These are phyloP conservation scores for Uria aalge DNA, from an alignment of 2,113 vertebrate genomes.

Conservation along the genomic window DNA sequence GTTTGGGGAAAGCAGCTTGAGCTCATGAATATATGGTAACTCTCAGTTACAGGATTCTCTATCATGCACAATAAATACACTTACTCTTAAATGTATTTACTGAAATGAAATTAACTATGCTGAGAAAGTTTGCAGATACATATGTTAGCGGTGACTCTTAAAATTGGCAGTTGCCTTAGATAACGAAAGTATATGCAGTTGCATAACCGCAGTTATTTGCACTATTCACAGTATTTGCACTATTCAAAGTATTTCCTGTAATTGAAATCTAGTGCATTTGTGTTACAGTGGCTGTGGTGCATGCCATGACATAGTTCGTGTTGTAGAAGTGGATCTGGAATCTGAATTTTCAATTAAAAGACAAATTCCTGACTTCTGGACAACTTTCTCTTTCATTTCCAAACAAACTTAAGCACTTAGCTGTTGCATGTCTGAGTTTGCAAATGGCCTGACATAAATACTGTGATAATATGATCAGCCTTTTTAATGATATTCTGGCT, in stretches of 20 bases:
- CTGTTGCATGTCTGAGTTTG: not conserved
- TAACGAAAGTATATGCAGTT: not conserved
- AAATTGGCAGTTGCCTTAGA: not conserved
- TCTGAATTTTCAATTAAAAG: not conserved
- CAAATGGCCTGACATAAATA: not conserved
- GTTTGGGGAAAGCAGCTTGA: not conserved
- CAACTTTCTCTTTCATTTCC: not conserved
- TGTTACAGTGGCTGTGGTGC: not conserved
- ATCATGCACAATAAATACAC: not conserved
- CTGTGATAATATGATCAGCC: not conserved
- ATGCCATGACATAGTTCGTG: not conserved
- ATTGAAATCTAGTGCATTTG: not conserved
- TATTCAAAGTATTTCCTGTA: slow-evolving; percentile 3
- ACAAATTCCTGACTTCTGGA: not conserved
- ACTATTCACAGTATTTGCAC: not conserved
- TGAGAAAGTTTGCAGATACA: not conserved
- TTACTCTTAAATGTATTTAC: not conserved
- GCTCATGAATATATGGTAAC: not conserved
- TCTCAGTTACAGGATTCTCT: not conserved
- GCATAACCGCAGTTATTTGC: not conserved
- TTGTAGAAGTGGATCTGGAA: not conserved
- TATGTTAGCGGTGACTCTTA: not conserved
- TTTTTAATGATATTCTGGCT: not conserved
- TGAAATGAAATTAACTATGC: not conserved
- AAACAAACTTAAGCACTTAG: not conserved